Conservation (phyloP, 2,888 invertebrate genomes). For the Andrena fulva region DNA sequence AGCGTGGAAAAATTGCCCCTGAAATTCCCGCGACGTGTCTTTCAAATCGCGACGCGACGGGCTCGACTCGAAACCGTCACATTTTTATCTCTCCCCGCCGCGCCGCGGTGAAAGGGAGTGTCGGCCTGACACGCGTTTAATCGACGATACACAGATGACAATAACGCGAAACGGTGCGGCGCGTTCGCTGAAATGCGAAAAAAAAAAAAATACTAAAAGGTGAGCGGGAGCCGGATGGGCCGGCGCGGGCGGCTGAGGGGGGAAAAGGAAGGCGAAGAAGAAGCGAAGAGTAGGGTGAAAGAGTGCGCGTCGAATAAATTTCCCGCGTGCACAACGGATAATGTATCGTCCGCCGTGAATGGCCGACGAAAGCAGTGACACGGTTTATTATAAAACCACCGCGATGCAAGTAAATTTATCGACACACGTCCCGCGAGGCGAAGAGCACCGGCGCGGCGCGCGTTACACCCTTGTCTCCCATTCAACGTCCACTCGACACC, state of each 20-base stretch:
- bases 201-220: neutral
- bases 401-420: constrained; percentile 69
- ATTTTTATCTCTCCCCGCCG: constrained; percentile 53
- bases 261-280: constrained; percentile 21
- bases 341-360: constrained; percentile 63
- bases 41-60: constrained; percentile 23
- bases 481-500: constrained; percentile 52
- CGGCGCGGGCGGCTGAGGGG: neutral
- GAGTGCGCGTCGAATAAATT: constrained; percentile 57
- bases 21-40: constrained; percentile 39
- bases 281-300: constrained; percentile 19
- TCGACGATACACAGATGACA: constrained; percentile 57
- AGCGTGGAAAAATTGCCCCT: constrained; percentile 43
- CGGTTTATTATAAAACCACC: constrained; percentile 66
- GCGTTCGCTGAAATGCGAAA: constrained; percentile 27
- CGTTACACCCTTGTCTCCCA: constrained; percentile 65
- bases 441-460: constrained; percentile 36
- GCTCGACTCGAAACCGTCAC: constrained; percentile 36
- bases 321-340: constrained; percentile 49
- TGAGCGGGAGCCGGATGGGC: no score
- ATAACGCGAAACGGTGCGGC: constrained; percentile 48
- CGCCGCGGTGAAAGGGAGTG: constrained; percentile 49
- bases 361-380: constrained; percentile 48
- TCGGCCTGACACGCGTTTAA: constrained; percentile 56
- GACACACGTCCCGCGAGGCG: constrained; percentile 59